Base-by-base conservation (phyloP, 2,797 vertebrate genomes). In the Callimico goeldii region DNA sequence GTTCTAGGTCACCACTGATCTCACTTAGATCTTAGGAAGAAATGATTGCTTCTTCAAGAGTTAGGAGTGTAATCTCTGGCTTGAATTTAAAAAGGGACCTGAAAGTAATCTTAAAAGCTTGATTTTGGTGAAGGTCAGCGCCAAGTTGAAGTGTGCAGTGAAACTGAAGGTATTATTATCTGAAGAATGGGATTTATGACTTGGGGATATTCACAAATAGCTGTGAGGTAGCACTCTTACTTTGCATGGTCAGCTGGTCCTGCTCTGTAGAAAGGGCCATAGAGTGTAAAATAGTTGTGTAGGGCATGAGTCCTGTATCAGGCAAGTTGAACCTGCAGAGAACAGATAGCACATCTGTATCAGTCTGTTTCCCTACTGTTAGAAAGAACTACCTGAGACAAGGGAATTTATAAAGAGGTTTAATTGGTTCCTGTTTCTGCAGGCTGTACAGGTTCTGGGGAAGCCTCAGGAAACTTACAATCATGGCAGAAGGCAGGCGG, bases 131-230 rank as follows among this genome's bases (percentile, higher is more conserved):
- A 57, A 75, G 48, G 72, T 0, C n/a, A 13, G 2, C 10, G 36
- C n/a, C 73, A 24, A 22, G 19, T 5, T 50, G 55, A 88, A 30
- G 19, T 36, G 28, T 30, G 33, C 57, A 67, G 7, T 39, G 61
- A 70, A 72, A n/a, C 2, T 2, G 76, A 33, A 33, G 5, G 28
- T 33, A 3, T 73, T 24, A 14, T 46, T 50, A 13, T 22, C 6
- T 4, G 2, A 36, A 46, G n/a, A 41, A 5, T 52, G n/a, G 50
- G 41, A 75, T 58, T 79, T 76, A 39, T 84, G 57, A 36, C 11
- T 75, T 15, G 4, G 17, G 70, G 76, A 11, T 15, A 14, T 4
- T 4, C 13, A 1, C 1, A 3, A 1, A 33, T 41, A 7, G 1
- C 43, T 39, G 22, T 3, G 41, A 46, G 36, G 50, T 22, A 19